Evolutionary conservation across 2,888 invertebrate genomes (phyloP).

Genomic region (Bursaphelenchus okinawaensis): DNA sequence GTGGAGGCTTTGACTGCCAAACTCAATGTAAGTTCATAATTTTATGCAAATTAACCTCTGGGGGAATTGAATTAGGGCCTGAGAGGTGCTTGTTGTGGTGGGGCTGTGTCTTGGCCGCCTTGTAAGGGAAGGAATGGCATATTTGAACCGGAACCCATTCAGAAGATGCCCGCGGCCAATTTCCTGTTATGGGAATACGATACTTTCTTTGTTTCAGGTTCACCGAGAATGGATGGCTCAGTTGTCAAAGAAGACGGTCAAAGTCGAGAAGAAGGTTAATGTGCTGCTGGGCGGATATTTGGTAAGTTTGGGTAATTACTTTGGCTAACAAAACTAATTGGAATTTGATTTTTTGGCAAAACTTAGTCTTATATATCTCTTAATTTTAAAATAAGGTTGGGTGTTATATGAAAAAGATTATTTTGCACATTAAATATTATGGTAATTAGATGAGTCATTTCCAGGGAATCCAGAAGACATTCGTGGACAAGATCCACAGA

Average conservation of each 20-base stretch:
- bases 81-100: neutral
- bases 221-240: slow-evolving; percentile 91
- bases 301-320: slow-evolving; percentile 58
- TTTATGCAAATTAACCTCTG: neutral
- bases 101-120: neutral
- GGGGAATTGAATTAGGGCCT: neutral
- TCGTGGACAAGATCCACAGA: slow-evolving; percentile 64
- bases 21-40: slow-evolving; percentile 36
- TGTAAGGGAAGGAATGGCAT: neutral
- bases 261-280: slow-evolving; percentile 93
- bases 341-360: neutral
- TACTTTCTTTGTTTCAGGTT: slow-evolving; percentile 60
- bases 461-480: slow-evolving; percentile 66
- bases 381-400: no score
- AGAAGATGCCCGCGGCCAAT: neutral
- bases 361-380: no score
- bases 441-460: no score
- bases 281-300: slow-evolving; percentile 89
- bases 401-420: neutral
- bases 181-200: neutral
- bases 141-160: neutral
- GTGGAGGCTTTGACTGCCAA: slow-evolving; percentile 47
- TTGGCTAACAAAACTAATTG: no score
- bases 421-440: slow-evolving; percentile 6
- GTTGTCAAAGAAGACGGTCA: slow-evolving; percentile 90